Conservation (phyloP, 2,797 vertebrate genomes). For the Sebastes nivosus region DNA sequence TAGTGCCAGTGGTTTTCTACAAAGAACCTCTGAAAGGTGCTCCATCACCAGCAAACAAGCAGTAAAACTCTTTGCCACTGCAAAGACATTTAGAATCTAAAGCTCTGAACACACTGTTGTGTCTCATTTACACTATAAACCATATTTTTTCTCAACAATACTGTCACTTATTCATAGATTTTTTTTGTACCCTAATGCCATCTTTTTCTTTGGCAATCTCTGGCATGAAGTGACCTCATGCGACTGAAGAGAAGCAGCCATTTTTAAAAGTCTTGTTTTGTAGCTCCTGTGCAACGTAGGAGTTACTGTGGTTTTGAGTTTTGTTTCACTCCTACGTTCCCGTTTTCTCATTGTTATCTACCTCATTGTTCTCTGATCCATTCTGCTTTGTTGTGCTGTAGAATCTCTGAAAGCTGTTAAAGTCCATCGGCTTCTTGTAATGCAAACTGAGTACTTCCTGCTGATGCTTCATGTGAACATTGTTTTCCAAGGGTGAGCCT, state of each 20-base stretch:
- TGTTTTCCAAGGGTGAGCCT: background rate
- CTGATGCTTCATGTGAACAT: background rate
- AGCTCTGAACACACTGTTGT: background rate
- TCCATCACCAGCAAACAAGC: slow-evolving; percentile 8
- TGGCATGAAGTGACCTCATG: background rate
- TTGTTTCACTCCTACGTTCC: slow-evolving; percentile 4
- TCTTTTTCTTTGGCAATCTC: background rate
- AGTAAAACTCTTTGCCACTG: background rate
- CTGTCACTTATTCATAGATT: background rate
- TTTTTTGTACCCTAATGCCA: background rate
- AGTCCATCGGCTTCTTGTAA: background rate
- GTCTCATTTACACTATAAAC: background rate
- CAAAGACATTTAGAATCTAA: background rate
- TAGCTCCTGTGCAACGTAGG: background rate
- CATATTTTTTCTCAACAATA: background rate
- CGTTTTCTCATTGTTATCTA: background rate
- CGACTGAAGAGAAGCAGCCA: background rate
- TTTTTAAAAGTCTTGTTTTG: background rate
- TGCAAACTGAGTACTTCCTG: background rate
- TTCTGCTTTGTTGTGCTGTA: background rate
- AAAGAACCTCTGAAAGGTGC: background rate
- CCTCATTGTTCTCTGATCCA: slow-evolving; percentile 1
- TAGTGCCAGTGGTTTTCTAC: background rate
- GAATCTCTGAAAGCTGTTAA: background rate
- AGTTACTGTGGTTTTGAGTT: background rate